A percentile compares a stretch with the other conserved stretches of the same genome.
phyloP scores from a whole-genome alignment of 37 sponge, comb jelly and placozoan species.

The Hexactinellida sp. region DNA sequence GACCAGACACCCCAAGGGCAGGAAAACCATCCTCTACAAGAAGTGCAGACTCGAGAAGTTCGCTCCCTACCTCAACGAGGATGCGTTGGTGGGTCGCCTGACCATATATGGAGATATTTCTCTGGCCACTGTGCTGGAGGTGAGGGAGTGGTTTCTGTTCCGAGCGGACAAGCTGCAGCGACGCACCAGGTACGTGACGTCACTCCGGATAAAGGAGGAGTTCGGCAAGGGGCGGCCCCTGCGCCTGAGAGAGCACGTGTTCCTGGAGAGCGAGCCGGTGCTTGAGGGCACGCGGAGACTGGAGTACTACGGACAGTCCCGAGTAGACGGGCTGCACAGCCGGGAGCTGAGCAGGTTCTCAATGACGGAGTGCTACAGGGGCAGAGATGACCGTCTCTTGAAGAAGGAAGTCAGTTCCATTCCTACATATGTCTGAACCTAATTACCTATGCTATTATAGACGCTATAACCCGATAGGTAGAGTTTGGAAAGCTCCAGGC shows the following conservation, averaged over 20 bases:
- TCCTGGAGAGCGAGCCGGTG: conserved; percentile 34
- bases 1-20: conserved; percentile 69
- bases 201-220: conserved; percentile 36
- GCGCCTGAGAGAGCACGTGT: conserved; percentile 45
- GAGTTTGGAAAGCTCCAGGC: not conserved
- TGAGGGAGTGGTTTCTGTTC: conserved; percentile 45
- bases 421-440: not conserved
- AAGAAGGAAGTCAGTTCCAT: conserved; percentile 28
- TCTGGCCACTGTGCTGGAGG: conserved; percentile 46
- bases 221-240: conserved; percentile 47
- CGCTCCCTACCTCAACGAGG: conserved; percentile 76
- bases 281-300: conserved; percentile 33
- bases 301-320: conserved; percentile 46
- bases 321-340: conserved; percentile 70
- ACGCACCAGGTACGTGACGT: conserved; percentile 30
- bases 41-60: conserved; percentile 76
- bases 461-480: too few species aligned
- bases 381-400: conserved; percentile 60
- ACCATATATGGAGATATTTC: conserved; percentile 48
- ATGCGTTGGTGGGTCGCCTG: conserved; percentile 69
- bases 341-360: conserved; percentile 52
- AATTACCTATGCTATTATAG: too few species aligned
- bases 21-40: conserved; percentile 71
- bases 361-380: conserved; percentile 55
- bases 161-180: conserved; percentile 51